phyloP scores from a whole-genome alignment of 2,797 vertebrate species.

The Halcyon badia region DNA sequence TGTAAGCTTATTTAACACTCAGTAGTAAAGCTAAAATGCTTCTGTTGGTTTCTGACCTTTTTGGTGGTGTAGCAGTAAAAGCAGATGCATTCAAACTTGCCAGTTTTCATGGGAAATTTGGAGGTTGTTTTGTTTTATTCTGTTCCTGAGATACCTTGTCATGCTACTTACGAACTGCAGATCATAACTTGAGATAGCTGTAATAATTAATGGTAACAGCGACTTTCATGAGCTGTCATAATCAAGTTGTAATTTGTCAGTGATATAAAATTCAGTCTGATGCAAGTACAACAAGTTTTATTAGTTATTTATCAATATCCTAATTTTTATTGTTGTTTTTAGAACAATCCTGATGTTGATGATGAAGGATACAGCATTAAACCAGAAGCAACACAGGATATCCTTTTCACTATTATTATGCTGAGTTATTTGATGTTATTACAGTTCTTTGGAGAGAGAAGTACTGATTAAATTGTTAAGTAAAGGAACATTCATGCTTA shows the following conservation, averaged over 20 bases:
- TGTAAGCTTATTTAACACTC: not conserved
- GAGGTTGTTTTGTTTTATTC: not conserved
- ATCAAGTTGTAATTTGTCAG: not conserved
- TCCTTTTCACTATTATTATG: constrained; percentile 82
- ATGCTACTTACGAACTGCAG: not conserved
- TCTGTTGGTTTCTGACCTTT: not conserved
- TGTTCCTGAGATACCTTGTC: not conserved
- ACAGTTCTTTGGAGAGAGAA: not conserved
- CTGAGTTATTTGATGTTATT: not conserved
- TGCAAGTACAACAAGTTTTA: not conserved
- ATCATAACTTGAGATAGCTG: not conserved
- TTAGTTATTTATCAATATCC: not conserved
- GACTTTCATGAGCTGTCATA: not conserved
- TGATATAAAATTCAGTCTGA: not conserved
- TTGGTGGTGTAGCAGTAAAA: not conserved
- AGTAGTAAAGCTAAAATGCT: not conserved
- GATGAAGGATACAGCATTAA: constrained; percentile 97
- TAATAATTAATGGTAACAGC: not conserved
- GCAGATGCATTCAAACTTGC: not conserved
- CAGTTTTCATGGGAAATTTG: not conserved
- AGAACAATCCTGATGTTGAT: constrained; percentile 95
- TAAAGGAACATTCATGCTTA: not conserved
- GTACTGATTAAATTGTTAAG: not conserved
- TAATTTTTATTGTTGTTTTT: constrained; percentile 43
- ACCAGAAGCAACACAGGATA: constrained; percentile 94